Base-by-base conservation (phyloP, 2,113 vertebrate species). In the Rhinolophus ferrumequinum region DNA sequence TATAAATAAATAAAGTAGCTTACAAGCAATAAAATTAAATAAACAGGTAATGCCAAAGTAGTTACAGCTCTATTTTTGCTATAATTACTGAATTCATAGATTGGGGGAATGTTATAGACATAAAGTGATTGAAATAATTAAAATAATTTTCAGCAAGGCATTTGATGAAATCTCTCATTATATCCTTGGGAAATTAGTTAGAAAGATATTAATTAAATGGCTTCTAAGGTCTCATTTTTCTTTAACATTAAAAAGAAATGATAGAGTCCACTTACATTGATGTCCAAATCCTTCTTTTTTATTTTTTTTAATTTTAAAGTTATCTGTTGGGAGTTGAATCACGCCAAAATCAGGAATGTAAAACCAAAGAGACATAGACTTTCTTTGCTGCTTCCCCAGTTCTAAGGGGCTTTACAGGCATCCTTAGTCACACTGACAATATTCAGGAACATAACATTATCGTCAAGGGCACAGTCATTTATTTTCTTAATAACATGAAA, bases 61-160 rank as follows among this genome's bases (percentile, higher is more conserved):
- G 22, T 33, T 38, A 75, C 15, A 60, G 47, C 26, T 82, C 52
- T 79, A 88, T 47, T 90, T 96, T 88, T 94, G 52, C 33, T 76
- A 8, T 85, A 70, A 87, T 93, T 94, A 82, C n/a, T 90, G 54
- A 92, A 44, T 3, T 94, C 26, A 50, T 69, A 28, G 35, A 33
- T 11, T 83, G 21, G 44, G 6, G 22, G 56, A 88, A 56, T 72
- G 24, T 52, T 72, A 83, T 0, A 92, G 58, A 85, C 0, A 26
- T 38, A 84, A 41, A 35, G 14, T 44, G 66, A 80, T 82, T 79
- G 83, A 88, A 88, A 81, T 82, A 91, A 91, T 66, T 84, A 66
- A 90, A 77, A 47, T 41, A 50, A 81, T 82, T 92, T 96, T 96
- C 60, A 84, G 62, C 24, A 92, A 92, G 44, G 60, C 28, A 33